Evolutionary conservation across 2,888 invertebrate genomes (phyloP), one percentile per base, ranked within the genome.

Genomic region (Xylota segnis): DNA sequence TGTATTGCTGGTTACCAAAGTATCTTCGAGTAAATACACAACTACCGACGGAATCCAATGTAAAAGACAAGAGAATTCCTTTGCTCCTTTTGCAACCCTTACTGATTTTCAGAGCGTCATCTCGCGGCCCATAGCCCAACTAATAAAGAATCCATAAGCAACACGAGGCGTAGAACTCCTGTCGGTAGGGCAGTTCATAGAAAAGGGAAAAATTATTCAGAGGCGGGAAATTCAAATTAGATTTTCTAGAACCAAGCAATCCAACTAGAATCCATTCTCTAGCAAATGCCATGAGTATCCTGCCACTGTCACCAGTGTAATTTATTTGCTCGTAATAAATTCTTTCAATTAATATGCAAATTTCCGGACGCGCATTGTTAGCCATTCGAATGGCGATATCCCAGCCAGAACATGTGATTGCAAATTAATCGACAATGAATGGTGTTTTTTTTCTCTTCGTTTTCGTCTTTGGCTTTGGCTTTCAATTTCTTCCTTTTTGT

Each of bases 261-360:
- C 79, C 66, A 81, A 81, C 45, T 45, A n/a, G 72, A 81, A 47
- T 1, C 9, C 7, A 52, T 47, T 40, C 9, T n/a, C 23, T 16
- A 16, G 9, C n/a, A n/a, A n/a, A n/a, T n/a, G n/a, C 50, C 34
- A 50, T 10, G n/a, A 66, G 12, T 59, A 18, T 16, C n/a, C 23
- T 47, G 59, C 27, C 68, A 40, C 76, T 58, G 56, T 50, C n/a
- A 16, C 16, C 43, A 65, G 79, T 66, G 14, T 10, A 75, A 86
- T 84, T 75, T 86, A 81, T 86, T 66, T 71, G 65, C 32, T 5
- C 5, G 68, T 37, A 81, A 81, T 86, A 59, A 75, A 81, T 81
- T 71, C 45, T 59, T 40, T 54, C 37, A 86, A 86, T 84, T 81
- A 79, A 81, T 79, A 84, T 84, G 86, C 59, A 82, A 81, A 86